phyloP scores from a whole-genome alignment of 2,113 vertebrate species.

The Myiozetetes cayanensis region DNA sequence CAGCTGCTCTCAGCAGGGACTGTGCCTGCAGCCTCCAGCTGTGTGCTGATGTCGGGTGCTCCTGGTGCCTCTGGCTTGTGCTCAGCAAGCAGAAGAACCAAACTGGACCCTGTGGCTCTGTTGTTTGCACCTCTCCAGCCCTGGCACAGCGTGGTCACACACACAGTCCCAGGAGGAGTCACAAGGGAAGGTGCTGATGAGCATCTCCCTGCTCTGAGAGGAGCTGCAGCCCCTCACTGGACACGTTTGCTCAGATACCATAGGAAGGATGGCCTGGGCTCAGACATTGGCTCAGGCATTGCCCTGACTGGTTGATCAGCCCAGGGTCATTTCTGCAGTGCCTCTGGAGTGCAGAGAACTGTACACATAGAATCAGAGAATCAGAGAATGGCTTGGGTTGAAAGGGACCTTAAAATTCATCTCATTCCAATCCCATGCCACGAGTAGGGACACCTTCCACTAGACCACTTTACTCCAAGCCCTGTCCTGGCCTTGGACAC shows the following conservation, averaged over 20 bases:
- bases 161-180: not conserved
- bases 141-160: not conserved
- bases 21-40: not conserved
- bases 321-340: not conserved
- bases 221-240: not conserved
- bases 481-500: not conserved
- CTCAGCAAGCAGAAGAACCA: not conserved
- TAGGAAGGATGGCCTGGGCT: not conserved
- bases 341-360: not conserved
- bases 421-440: not conserved
- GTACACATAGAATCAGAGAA: not conserved
- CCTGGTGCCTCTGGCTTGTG: not conserved
- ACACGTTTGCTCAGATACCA: rapidly evolving
- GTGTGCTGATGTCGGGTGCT: not conserved
- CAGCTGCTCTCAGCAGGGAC: not conserved
- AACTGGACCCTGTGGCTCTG: not conserved
- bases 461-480: not conserved
- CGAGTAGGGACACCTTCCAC: not conserved
- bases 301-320: not conserved
- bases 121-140: not conserved
- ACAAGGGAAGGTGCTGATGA: not conserved
- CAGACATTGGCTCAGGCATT: not conserved
- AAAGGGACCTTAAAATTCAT: not conserved
- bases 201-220: not conserved
- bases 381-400: not conserved